Evolutionary conservation across 2,888 invertebrate species (phyloP).

Genomic region (Apotomis betuletana): DNA sequence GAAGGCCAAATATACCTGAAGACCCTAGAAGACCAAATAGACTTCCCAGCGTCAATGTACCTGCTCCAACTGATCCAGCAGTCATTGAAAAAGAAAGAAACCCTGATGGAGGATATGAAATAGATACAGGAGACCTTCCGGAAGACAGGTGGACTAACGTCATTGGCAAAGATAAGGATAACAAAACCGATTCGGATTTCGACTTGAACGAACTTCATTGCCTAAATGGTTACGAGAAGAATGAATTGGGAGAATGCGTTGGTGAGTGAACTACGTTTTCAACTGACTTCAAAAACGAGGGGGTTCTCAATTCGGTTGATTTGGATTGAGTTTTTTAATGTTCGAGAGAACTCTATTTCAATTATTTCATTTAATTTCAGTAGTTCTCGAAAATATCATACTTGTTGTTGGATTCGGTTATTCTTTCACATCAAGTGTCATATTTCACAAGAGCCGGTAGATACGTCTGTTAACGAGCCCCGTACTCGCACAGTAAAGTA

Average conservation of each 20-base stretch:
- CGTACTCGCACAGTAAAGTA: too few species aligned
- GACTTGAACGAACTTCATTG: conserved; percentile 70
- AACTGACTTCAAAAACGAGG: neutral
- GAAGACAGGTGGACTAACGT: conserved; percentile 63
- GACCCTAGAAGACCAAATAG: conserved; percentile 44
- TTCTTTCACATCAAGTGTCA: too few species aligned
- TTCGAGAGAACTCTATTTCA: too few species aligned
- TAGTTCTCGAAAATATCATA: too few species aligned
- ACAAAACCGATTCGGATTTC: conserved; percentile 52
- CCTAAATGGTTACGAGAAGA: conserved; percentile 81
- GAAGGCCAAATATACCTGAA: conserved; percentile 43
- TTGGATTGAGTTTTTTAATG: too few species aligned
- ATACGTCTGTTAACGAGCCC: too few species aligned
- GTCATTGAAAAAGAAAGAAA: conserved; percentile 54
- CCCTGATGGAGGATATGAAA: conserved; percentile 53
- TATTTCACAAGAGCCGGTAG: too few species aligned
- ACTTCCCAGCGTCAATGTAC: conserved; percentile 46
- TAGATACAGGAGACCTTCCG: conserved; percentile 60
- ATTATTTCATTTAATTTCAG: too few species aligned
- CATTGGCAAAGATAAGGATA: conserved; percentile 49
- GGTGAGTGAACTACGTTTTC: conserved; percentile 67
- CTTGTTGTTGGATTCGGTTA: too few species aligned
- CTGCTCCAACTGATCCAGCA: conserved; percentile 49
- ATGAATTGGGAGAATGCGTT: conserved; percentile 81
- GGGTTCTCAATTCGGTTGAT: too few species aligned